Evolutionary conservation across 2,113 vertebrate species (phyloP), one percentile per base, ranked within the genome.

Genomic region (Clarias macrocephalus): DNA sequence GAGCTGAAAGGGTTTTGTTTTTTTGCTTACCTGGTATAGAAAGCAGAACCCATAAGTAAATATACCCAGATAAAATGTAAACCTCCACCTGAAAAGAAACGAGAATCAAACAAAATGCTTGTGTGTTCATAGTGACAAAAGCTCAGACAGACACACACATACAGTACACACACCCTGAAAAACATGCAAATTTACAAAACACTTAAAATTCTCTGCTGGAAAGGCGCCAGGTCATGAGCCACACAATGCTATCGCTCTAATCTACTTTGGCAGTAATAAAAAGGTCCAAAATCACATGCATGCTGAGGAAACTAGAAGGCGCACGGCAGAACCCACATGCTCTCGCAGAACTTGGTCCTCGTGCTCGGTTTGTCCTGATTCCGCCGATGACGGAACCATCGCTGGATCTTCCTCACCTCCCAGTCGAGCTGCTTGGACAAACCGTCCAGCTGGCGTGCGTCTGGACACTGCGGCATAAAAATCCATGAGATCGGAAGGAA

Each of bases 401-500:
- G 96, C 92, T 99, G 97, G 92, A 99, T 95, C 94, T 97, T 98
- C 37, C 96, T 94, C 77, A 98, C 95, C 70, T 99, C 96, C 97
- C 98, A 99, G 95, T 99, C 98, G 90, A 99, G 95, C 92, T 99
- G 98, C 92, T 99, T 99, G 42, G 98, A 97, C 30, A 99, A 93
- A 75, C 97, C 98, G 63, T 97, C 95, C 85, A 99, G 95, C 90
- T 96, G 96, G 63, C 93, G 96, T 16, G 94, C 93, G 94, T 98
- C 97, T 85, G 98, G 98, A 93, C 92, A 96, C 98, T 99, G 94
- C 11, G 87, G n/a, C 15, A 42, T 11, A 80, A 6, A 87, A 87
- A 84, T 28, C 19, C 1, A 37, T 18, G 10, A 80, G 33, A 37
- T 37, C 2, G 33, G 33, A 37, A 37, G 33, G 33, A 37, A 37